Percentiles rank a stretch among this genome's conserved stretches.
These are phyloP conservation scores for Microctenopoma lineatum DNA, from an alignment of 2,797 vertebrate species.

Conservation along the genomic window DNA sequence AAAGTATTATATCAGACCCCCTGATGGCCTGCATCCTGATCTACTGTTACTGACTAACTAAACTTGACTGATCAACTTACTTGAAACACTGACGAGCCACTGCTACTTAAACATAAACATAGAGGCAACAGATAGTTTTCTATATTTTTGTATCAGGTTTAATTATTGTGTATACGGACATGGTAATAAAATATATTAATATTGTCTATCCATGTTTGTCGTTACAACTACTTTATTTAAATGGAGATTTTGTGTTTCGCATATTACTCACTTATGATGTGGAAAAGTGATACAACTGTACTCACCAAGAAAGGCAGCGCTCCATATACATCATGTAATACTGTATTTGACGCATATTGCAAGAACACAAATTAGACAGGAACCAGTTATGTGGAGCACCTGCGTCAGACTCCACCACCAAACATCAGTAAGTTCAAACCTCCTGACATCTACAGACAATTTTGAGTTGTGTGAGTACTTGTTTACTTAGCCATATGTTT, in stretches of 20 bases:
- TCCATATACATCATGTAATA: no score
- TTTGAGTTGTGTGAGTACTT: no score
- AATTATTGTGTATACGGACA: slow-evolving; percentile 29
- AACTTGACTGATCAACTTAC: slow-evolving; percentile 17
- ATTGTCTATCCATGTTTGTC: background rate
- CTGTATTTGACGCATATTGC: no score
- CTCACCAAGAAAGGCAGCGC: no score
- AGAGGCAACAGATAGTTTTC: slow-evolving; percentile 13
- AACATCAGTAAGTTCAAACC: no score
- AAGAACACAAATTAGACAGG: no score
- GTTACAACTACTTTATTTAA: background rate
- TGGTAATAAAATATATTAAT: slow-evolving; percentile 52
- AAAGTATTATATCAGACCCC: background rate
- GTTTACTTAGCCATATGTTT: no score
- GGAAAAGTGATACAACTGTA: no score
- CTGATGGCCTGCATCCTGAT: background rate
- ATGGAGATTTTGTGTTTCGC: background rate
- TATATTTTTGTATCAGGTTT: slow-evolving; percentile 43
- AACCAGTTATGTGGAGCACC: no score
- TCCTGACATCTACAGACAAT: no score
- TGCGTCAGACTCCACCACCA: no score
- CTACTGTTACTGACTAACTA: background rate
- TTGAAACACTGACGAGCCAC: slow-evolving; percentile 19
- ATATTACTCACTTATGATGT: no score
- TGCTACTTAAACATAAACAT: slow-evolving; percentile 18